A percentile compares a stretch with the other conserved stretches of the same genome.
Conservation (phyloP, 2,888 invertebrate species). For the Geophilus truncorum region DNA sequence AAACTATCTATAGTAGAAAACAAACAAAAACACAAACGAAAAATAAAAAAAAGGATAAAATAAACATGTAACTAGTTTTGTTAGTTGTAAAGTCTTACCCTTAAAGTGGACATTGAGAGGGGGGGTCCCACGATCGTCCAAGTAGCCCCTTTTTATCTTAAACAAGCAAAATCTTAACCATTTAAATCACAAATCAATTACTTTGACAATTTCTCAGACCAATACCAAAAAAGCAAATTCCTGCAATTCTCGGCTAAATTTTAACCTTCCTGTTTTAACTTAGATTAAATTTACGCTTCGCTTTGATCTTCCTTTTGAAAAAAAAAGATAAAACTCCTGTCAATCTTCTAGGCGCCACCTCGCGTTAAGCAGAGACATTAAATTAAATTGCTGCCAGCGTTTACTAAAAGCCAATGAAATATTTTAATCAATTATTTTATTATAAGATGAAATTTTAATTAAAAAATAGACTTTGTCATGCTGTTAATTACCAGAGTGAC, state of each 20-base stretch:
- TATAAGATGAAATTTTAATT: no score
- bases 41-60: slow-evolving; percentile 31
- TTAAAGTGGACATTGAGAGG: background rate
- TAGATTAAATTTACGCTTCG: no score
- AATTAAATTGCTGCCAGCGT: background rate
- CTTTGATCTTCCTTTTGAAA: no score
- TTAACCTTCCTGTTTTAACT: no score
- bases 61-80: background rate
- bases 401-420: background rate
- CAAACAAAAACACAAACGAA: slow-evolving; percentile 16
- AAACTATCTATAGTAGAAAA: background rate
- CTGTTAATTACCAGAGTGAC: background rate
- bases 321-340: no score
- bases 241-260: no score
- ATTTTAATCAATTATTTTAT: no score
- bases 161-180: background rate
- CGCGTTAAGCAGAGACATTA: background rate
- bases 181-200: background rate
- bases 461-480: background rate
- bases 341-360: no score
- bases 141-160: slow-evolving; percentile 5
- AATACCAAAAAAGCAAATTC: background rate
- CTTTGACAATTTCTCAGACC: background rate
- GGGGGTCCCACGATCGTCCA: slow-evolving; percentile 1
- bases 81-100: background rate